phyloP scores from a whole-genome alignment of 2,113 vertebrate species.

The Ranitomeya imitator region DNA sequence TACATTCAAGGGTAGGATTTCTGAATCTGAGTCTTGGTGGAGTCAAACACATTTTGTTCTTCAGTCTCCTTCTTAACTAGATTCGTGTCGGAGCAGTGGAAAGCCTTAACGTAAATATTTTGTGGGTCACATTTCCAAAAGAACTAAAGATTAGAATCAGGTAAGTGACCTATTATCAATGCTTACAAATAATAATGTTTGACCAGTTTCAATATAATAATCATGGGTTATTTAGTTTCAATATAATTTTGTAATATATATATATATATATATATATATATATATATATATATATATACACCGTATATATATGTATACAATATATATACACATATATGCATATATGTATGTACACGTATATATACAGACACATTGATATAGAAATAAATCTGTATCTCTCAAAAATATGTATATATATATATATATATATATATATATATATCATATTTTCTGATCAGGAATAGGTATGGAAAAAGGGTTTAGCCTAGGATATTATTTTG shows the following conservation, averaged over 20 bases:
- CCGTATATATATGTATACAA: no score
- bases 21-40: constrained; percentile 71
- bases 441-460: neutral
- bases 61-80: constrained; percentile 49
- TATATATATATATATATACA: neutral
- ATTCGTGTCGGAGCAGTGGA: constrained; percentile 43
- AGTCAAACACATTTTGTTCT: constrained; percentile 58
- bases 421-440: no score
- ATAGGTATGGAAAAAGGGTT: neutral
- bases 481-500: neutral
- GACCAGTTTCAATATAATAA: neutral
- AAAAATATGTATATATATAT: no score
- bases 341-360: no score
- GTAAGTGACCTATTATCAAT: constrained; percentile 13
- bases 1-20: constrained; percentile 74
- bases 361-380: no score
- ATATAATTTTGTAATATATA: neutral
- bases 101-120: constrained; percentile 19
- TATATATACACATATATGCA: no score
- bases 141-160: neutral
- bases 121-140: constrained; percentile 4
- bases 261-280: neutral
- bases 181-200: neutral
- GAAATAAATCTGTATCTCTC: no score
- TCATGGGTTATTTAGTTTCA: neutral